Evolutionary conservation across 2,888 invertebrate species (phyloP), one percentile per base, ranked within the genome.

Genomic region (Brachylomia viminalis): DNA sequence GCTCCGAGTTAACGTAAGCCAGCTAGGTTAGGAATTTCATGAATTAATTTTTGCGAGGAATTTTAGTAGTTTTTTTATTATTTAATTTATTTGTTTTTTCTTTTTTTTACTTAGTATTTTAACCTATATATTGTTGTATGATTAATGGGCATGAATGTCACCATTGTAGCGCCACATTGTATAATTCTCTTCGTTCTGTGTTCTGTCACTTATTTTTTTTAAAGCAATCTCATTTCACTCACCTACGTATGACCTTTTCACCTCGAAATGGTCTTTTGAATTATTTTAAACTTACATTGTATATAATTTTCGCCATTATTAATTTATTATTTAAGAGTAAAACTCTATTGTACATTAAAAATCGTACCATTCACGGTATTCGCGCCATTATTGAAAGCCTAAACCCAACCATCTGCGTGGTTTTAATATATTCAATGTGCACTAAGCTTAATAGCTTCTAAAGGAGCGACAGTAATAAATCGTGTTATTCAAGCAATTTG

Each of bases 401-500:
- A 69, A 78, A 62, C 17, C 58, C 54, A 10, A 67, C 52, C 64
- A 76, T 72, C 83, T 79, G 52, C 72, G 76, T 64, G 59, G 68
- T 58, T 86, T 72, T 84, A 83, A 83, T 86, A 84, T 76, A 83
- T 86, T 83, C 76, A 74, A 72, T 79, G 76, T 86, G 69, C 74
- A 85, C 73, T 79, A 86, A 83, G 72, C 83, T 72, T 84, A 85
- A 85, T 74, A 79, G 86, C 68, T 56, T 74, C 56, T 52, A 75
- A 72, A 79, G 71, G 67, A 73, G 66, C 68, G 71, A 85, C 71
- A 62, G 64, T 75, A 78, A 84, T 85, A 83, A 84, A 84, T 82
- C 72, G 65, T 56, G 75, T 79, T 76, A 83, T 84, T 82, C 79
- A 74, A 81, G 74, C 65, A 83, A 83, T 75, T 82, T 82, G 65